These are phyloP conservation scores for Arothron firmamentum DNA, from an alignment of 2,113 vertebrate species.

Conservation along the genomic window DNA sequence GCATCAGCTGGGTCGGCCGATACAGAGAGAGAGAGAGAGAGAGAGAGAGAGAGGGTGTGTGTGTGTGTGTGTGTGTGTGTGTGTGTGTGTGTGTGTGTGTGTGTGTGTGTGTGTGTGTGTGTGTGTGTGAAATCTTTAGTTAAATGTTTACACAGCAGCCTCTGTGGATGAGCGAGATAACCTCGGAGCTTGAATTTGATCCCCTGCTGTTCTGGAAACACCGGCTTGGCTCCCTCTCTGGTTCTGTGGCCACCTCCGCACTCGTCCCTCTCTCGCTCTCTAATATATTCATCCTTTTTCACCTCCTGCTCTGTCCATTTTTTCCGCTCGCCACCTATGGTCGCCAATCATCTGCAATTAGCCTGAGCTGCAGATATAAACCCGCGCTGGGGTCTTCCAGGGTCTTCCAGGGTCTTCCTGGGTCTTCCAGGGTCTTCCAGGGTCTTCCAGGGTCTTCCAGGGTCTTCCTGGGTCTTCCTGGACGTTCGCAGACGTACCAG, in stretches of 20 bases:
- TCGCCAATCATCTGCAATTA: conserved; percentile 38
- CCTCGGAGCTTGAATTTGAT: conserved; percentile 47
- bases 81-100: conserved; percentile 8
- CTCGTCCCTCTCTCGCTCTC: conserved; percentile 1
- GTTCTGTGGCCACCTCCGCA: background rate
- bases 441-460: no score
- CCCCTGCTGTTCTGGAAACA: conserved; percentile 21
- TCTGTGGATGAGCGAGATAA: conserved; percentile 59
- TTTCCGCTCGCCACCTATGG: conserved; percentile 28
- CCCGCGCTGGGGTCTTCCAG: conserved; percentile 18
- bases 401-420: no score
- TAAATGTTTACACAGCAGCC: conserved; percentile 68
- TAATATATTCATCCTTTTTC: conserved; percentile 31
- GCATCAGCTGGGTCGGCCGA: conserved; percentile 13
- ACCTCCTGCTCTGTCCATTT: conserved; percentile 20
- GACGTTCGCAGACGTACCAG: background rate
- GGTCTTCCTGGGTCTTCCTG: no score
- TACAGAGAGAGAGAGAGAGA: no score
- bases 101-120: conserved; percentile 7
- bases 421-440: no score
- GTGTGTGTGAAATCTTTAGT: conserved; percentile 52
- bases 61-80: conserved; percentile 11
- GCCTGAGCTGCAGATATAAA: conserved; percentile 23
- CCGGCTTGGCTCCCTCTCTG: background rate
- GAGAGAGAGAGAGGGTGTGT: no score